phyloP scores from a whole-genome alignment of 2,797 vertebrate genomes.

The Molothrus ater region DNA sequence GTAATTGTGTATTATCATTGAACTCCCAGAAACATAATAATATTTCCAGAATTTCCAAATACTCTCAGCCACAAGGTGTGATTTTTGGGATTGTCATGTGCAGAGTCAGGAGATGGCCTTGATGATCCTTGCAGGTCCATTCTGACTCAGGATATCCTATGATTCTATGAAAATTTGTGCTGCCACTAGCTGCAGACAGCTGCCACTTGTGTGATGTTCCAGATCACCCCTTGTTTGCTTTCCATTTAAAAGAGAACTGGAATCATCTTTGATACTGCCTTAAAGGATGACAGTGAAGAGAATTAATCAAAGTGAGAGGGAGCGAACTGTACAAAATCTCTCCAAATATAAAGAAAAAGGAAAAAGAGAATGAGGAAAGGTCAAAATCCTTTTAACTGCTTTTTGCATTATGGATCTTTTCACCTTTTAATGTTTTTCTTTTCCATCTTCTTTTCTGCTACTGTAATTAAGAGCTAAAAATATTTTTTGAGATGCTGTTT shows the following conservation, averaged over 20 bases:
- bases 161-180: not conserved
- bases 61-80: not conserved
- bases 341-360: not conserved
- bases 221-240: not conserved
- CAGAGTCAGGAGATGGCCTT: not conserved
- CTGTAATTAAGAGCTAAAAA: not conserved
- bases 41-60: not conserved
- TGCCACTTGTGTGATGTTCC: not conserved
- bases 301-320: not conserved
- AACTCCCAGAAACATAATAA: not conserved
- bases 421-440: not conserved
- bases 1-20: not conserved
- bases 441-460: not conserved
- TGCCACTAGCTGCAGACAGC: not conserved
- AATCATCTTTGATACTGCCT: not conserved
- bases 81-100: not conserved
- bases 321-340: accelerated
- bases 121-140: not conserved
- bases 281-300: not conserved
- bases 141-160: not conserved
- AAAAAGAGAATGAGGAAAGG: not conserved
- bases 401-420: not conserved
- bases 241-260: not conserved
- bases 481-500: not conserved
- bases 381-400: not conserved